Evolutionary conservation across 2,797 vertebrate genomes (phyloP).

Genomic region (Neoniphon sammara): DNA sequence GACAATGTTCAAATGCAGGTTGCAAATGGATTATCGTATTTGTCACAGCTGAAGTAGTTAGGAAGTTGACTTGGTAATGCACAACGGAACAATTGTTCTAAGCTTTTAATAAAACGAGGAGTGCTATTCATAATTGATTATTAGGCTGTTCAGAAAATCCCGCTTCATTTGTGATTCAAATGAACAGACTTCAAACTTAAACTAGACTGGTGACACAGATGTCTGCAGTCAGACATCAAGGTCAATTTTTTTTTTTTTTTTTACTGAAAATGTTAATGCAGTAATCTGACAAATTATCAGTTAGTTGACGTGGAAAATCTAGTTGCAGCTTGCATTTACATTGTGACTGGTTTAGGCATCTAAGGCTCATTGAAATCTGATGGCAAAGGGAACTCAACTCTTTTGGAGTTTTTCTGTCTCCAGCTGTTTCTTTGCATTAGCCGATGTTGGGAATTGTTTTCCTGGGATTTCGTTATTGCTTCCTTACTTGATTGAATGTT

Average conservation of each 20-base stretch:
- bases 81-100: neutral
- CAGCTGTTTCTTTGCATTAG: neutral
- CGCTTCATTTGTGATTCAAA: neutral
- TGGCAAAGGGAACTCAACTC: slow-evolving; percentile 54
- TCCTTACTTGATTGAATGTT: neutral
- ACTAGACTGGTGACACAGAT: neutral
- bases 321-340: slow-evolving; percentile 54
- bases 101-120: too few relatives aligned
- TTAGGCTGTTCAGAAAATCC: neutral
- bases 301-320: slow-evolving; percentile 45
- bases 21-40: slow-evolving; percentile 61
- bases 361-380: slow-evolving; percentile 75
- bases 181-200: too few relatives aligned
- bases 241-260: neutral
- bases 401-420: slow-evolving; percentile 9
- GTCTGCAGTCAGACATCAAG: neutral
- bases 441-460: slow-evolving; percentile 7
- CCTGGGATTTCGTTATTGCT: neutral
- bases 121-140: neutral
- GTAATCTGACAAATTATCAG: slow-evolving; percentile 25
- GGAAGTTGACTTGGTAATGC: neutral
- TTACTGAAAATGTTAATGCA: neutral
- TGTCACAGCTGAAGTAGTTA: slow-evolving; percentile 11
- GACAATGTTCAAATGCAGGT: slow-evolving; percentile 47
- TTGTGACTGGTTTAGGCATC: slow-evolving; percentile 29